Evolutionary conservation across 2,888 invertebrate species (phyloP), one percentile per base, ranked within the genome.

Genomic region (Pasiphila rectangulata): DNA sequence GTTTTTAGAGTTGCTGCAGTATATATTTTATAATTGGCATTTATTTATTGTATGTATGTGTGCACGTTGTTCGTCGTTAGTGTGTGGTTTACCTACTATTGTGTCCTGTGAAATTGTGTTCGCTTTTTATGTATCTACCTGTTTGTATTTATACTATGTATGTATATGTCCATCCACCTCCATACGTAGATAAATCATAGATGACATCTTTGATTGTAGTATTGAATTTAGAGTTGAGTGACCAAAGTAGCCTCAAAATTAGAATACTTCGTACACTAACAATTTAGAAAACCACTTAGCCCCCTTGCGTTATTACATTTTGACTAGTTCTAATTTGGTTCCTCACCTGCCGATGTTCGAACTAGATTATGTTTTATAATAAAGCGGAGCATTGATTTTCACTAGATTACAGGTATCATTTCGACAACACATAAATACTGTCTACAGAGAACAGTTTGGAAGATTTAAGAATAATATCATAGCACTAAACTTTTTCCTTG

Each of bases 41-140:
- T 57, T 55, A 40, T 57, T n/a, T n/a, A 47, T 9, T 54, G 36
- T 62, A 55, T 59, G 49, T 63, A 61, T 64, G 59, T 53, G 51
- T 56, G 61, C 64, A 60, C 54, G 61, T 54, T 57, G 55, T 54
- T 60, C 39, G 57, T 55, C 42, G 37, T 46, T 38, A 46, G 51
- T 54, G 59, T 55, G 44, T 59, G 49, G 53, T 48, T 55, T 54
- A 52, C 58, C 59, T 51, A 46, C 29, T 45, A 76, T 87, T 90
- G 90, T 92, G 91, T 90, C 91, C 91, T 92, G 91, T 90, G 90
- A 86, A 69, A 72, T 83, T 86, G 85, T 90, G 90, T 90, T 90
- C 82, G 89, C 91, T 92, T 91, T 78, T 82, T 84, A 83, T 79
- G 73, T 74, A 65, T 60, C 59, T n/a, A n/a, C n/a, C n/a, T n/a